phyloP scores from a whole-genome alignment of 2,797 vertebrate genomes.

The Parambassis ranga region DNA sequence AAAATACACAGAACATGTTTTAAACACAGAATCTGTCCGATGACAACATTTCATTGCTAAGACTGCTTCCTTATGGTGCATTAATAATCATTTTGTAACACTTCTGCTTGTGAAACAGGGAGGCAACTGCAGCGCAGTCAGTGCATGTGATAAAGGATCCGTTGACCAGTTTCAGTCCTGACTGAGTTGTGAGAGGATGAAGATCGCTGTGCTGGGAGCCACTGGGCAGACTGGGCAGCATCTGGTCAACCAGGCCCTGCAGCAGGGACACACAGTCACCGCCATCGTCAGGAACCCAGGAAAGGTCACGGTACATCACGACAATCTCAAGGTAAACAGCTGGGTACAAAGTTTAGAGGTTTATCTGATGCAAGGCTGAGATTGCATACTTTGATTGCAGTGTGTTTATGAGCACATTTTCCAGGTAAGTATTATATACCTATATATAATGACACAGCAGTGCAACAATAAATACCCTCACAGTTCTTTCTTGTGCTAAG shows the following conservation, averaged over 20 bases:
- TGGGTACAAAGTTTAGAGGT: slow-evolving; percentile 11
- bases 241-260: slow-evolving; percentile 79
- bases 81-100: slow-evolving; percentile 33
- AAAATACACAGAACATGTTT: neutral
- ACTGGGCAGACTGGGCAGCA: slow-evolving; percentile 82
- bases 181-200: slow-evolving; percentile 69
- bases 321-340: slow-evolving; percentile 79
- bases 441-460: too few relatives aligned
- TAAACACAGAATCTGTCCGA: slow-evolving; percentile 1
- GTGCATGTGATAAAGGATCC: neutral
- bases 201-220: slow-evolving; percentile 81
- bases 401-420: neutral
- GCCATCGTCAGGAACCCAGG: slow-evolving; percentile 80
- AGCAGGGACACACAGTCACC: slow-evolving; percentile 81
- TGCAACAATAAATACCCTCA: too few relatives aligned
- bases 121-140: neutral
- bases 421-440: too few relatives aligned
- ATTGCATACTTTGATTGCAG: neutral
- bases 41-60: neutral
- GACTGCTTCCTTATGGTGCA: slow-evolving; percentile 16
- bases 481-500: neutral
- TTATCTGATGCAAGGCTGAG: neutral
- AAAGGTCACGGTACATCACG: slow-evolving; percentile 76
- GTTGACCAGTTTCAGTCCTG: neutral
- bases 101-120: slow-evolving; percentile 30